Conservation (phyloP, 2,113 vertebrate genomes). For the Calyptommatus sinebrachiatus region DNA sequence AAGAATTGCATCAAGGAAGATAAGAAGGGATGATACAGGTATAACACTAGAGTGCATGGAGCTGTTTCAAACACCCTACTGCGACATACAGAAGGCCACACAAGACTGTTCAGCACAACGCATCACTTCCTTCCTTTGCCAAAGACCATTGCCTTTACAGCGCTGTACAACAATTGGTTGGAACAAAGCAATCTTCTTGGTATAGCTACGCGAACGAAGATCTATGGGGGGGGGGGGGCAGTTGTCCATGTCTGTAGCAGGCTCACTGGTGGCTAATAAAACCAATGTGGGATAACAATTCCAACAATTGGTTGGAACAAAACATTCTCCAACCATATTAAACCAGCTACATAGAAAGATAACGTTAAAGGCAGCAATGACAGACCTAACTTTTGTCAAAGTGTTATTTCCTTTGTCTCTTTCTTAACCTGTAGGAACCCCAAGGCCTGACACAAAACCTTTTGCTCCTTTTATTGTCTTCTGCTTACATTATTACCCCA, state of each 20-base stretch:
- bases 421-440: too few species aligned
- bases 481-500: slow-evolving; percentile 50
- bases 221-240: too few species aligned
- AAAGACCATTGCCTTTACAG: background rate
- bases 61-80: background rate
- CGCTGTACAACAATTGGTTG: background rate
- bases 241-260: too few species aligned
- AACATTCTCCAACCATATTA: background rate
- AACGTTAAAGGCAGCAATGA: too few species aligned
- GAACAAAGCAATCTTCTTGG: background rate
- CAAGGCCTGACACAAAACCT: background rate
- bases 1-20: background rate
- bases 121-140: background rate
- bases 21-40: too few species aligned
- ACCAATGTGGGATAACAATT: too few species aligned
- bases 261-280: too few species aligned
- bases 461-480: slow-evolving; percentile 59
- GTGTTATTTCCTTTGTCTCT: too few species aligned
- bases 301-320: background rate
- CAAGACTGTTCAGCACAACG: background rate
- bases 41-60: background rate
- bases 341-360: too few species aligned
- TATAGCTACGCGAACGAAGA: too few species aligned
- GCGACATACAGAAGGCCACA: too few species aligned
- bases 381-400: too few species aligned